Evolutionary conservation across 1,140 invertebrate genomes (phyloP).

Genomic region (Adelges cooleyi): DNA sequence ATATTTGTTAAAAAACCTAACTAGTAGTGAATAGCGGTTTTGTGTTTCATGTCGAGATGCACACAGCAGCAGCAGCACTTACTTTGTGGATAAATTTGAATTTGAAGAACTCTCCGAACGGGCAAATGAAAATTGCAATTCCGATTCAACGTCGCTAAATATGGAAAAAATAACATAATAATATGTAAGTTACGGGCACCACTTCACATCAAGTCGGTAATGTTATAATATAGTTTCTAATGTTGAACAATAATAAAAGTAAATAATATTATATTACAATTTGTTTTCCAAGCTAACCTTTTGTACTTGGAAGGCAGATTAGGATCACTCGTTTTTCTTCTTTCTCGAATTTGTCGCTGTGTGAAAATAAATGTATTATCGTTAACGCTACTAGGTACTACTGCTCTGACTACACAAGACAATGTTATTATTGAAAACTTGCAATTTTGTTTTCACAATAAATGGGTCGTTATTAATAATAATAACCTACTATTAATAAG

Average conservation of each 20-base stretch:
- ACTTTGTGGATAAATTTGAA: constrained; percentile 48
- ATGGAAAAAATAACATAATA: constrained; percentile 32
- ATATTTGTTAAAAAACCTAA: background rate
- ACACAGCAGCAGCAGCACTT: constrained; percentile 33
- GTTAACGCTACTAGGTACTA: no score
- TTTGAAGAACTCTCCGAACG: constrained; percentile 47
- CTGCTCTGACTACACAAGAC: no score
- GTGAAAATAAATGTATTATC: no score
- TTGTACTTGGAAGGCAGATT: constrained; percentile 45
- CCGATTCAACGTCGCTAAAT: constrained; percentile 43
- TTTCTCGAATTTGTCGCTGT: constrained; percentile 53
- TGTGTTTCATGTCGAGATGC: background rate
- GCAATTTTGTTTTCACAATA: no score
- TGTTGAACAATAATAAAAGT: no score
- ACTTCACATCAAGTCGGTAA: no score
- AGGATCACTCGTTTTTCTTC: constrained; percentile 59
- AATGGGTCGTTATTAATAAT: no score
- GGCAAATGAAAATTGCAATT: constrained; percentile 39
- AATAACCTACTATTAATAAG: no score
- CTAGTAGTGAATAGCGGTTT: background rate
- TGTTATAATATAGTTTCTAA: no score
- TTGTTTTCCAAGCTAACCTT: background rate
- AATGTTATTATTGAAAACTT: no score
- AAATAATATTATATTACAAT: no score
- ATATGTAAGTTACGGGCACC: no score